Evolutionary conservation across 2,888 invertebrate species (phyloP), one percentile per base, ranked within the genome.

Genomic region (Mesorhabditis spiculigera): DNA sequence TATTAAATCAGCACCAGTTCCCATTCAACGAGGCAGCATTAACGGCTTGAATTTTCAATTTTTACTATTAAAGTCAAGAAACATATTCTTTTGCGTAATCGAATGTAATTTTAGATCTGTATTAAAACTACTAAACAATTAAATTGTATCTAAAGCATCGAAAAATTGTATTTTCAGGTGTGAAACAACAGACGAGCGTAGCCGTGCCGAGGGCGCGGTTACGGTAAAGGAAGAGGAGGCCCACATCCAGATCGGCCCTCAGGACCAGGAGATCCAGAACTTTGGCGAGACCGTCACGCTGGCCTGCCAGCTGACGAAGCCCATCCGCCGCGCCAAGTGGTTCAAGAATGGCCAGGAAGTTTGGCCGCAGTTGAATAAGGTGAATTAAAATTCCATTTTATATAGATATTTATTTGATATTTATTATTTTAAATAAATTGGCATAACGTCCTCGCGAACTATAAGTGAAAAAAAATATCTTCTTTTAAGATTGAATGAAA

Each of bases 171-270:
- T 76, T 10, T 84, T 78, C 70, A 71, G 74, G 61, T 84, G 84
- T 69, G 80, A 83, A 68, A 84, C 84, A 5, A 69, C 74, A 13
- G 84, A 83, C 67, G 81, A 78, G 43, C 72, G 81, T 70, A 79
- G 78, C 66, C 67, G 78, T 28, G 75, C 81, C 4, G 76, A 79
- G 62, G 78, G 79, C 70, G 76, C 76, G 66, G 78, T 82, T 8
- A 65, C 73, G 8, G 76, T 81, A 42, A 80, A 81, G 63, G 78
- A 79, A 68, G 80, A 81, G 66, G 78, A 78, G 65, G 74, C 84
- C 3, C 81, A 78, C 13, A 82, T 84, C 67, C 66, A 73, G 63
- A 78, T 82, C 67, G 81, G 83, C 45, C 84, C 84, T 28, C 84
- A 85, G 69, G 84, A 85, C 63, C 71, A 73, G 10, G 73, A 74